Evolutionary conservation across 2,888 invertebrate species (phyloP), one percentile per base, ranked within the genome.

Genomic region (Priocnemis perturbator): DNA sequence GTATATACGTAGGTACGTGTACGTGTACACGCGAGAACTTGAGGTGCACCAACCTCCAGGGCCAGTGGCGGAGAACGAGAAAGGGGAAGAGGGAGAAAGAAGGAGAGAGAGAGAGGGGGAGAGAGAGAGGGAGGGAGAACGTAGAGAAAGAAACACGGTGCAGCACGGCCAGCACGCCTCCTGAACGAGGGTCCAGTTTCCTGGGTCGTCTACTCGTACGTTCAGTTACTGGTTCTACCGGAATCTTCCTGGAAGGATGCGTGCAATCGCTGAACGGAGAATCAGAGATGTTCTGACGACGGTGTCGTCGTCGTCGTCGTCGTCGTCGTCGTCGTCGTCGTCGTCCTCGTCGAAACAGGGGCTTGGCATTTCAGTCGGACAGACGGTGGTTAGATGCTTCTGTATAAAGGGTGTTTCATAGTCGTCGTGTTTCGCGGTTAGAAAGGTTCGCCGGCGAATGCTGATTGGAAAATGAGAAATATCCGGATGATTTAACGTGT

Each of bases 1-100:
- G 60, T 64, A 69, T 69, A 63, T 61, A 57, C 60, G 71, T 67
- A 71, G 73, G 67, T 76, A 73, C 52, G 60, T 45, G 57, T 21
- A 78, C 69, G 77, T 78, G 73, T 75, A 79, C 69, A 73, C 71
- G 79, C 77, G 76, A 81, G 74, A 81, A 73, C 74, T 75, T 30
- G 74, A 80, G 81, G 83, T 83, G 83, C 84, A 82, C 77, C 84
- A 84, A 84, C 81, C 83, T 84, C 77, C 79, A 57, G 56, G 61
- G 63, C 62, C 69, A 64, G 67, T 60, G 71, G 63, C 70, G 58
- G 64, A 67, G 56, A 23, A 60, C 45, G 50, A 17, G 57, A 63
- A 48, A n/a, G 58, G 17, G 50, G 5, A 14, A 48, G 21, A 57
- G 44, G n/a, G 23, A 47, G 21, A 57, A 21, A 26, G 50, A 50